A percentile compares a stretch with the other conserved stretches of the same genome.
Conservation (phyloP, 2,888 invertebrate genomes). For the Frankliniella intonsa region DNA sequence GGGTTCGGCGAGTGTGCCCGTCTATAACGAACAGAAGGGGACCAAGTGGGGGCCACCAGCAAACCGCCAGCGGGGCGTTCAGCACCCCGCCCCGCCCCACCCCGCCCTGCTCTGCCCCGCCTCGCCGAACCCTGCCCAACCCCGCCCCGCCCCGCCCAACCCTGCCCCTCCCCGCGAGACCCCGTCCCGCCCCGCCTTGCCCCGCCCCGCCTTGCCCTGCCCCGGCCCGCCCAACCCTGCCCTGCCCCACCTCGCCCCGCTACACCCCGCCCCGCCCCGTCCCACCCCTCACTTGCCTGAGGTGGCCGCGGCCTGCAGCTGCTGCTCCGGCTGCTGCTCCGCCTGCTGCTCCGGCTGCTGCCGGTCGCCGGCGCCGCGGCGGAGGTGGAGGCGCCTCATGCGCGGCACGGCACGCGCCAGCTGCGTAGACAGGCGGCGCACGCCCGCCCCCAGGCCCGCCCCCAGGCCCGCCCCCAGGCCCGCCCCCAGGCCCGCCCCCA, state of each 20-base stretch:
- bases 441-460: neutral
- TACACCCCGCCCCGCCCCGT: neutral
- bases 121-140: no score
- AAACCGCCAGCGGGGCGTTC: no score
- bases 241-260: neutral
- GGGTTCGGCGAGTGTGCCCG: no score
- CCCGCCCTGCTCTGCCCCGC: no score
- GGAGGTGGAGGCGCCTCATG: neutral
- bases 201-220: no score
- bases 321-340: neutral
- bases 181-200: neutral
- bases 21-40: no score
- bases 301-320: neutral
- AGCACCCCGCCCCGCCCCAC: no score
- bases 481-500: neutral
- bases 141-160: no score
- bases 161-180: neutral
- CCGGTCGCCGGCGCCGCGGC: neutral
- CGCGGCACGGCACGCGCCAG: neutral
- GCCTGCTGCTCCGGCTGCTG: neutral
- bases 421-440: slow-evolving; percentile 10
- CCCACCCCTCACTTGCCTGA: neutral
- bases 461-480: no score
- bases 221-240: no score
- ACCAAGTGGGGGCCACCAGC: no score